Evolutionary conservation across 2,797 vertebrate genomes (phyloP).

Genomic region (Anisognathus igniventris): DNA sequence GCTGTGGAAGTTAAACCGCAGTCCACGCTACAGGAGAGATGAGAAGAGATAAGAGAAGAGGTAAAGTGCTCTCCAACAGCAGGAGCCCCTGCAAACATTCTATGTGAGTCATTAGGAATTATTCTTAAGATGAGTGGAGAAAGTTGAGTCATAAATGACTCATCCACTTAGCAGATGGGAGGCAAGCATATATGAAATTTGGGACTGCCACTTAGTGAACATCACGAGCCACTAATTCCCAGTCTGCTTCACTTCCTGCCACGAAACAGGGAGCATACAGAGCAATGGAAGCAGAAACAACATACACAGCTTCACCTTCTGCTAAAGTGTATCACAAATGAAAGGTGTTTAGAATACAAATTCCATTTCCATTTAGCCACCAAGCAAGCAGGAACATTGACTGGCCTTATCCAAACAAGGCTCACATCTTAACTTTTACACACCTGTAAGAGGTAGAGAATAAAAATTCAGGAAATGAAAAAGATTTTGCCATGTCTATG

Average conservation of each 20-base stretch:
- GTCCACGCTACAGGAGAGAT: background rate
- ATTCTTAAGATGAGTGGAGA: slow-evolving; percentile 22
- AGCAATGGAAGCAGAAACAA: background rate
- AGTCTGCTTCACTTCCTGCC: background rate
- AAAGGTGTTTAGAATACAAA: background rate
- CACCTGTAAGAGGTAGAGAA: background rate
- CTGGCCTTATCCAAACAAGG: background rate
- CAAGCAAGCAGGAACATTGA: background rate
- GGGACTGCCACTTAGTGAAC: background rate
- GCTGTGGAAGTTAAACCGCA: background rate
- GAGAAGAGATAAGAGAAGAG: background rate
- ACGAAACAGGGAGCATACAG: background rate
- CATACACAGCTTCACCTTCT: background rate
- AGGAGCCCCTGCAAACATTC: slow-evolving; percentile 34
- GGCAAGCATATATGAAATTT: slow-evolving; percentile 44
- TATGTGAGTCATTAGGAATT: slow-evolving; percentile 50
- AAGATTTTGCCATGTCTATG: background rate
- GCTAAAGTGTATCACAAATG: background rate
- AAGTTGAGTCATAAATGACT: slow-evolving; percentile 58
- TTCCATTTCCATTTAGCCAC: background rate
- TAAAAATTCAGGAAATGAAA: background rate
- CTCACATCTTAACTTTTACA: background rate
- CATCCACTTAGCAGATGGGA: slow-evolving; percentile 55
- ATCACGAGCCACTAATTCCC: slow-evolving; percentile 1
- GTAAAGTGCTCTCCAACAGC: slow-evolving; percentile 24